Evolutionary conservation across 35 echinoderm and acorn worm species (phyloP).

Genomic region (Strongylocentrotus purpuratus): DNA sequence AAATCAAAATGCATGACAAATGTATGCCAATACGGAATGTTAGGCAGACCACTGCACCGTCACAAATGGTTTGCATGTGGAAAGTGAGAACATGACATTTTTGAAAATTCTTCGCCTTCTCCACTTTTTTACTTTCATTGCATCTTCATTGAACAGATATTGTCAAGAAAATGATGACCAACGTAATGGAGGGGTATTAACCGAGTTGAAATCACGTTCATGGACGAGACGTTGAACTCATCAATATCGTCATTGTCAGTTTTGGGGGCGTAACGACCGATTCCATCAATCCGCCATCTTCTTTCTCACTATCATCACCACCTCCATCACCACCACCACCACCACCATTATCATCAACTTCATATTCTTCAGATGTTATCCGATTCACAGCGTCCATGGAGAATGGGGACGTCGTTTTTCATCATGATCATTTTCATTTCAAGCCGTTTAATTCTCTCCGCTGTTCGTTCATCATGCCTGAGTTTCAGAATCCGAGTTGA

Average conservation of each 20-base stretch:
- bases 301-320: not conserved
- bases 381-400: not conserved
- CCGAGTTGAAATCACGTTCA: not conserved
- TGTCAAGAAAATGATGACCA: slow-evolving; percentile 7
- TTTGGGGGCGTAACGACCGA: not conserved
- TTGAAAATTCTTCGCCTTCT: not conserved
- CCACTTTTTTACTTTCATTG: not conserved
- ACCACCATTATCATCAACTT: not conserved
- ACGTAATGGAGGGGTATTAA: not conserved
- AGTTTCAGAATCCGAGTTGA: not conserved
- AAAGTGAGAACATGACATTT: not conserved
- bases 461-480: not conserved
- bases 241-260: not conserved
- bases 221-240: not conserved
- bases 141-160: not conserved
- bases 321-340: not conserved
- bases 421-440: not conserved
- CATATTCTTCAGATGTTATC: not conserved
- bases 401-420: not conserved
- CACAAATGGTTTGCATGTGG: not conserved
- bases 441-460: not conserved
- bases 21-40: not conserved
- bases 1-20: not conserved
- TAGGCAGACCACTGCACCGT: not conserved
- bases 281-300: not conserved